Base-by-base conservation (phyloP, 1,140 invertebrate genomes). In the Sitobion miscanthi region DNA sequence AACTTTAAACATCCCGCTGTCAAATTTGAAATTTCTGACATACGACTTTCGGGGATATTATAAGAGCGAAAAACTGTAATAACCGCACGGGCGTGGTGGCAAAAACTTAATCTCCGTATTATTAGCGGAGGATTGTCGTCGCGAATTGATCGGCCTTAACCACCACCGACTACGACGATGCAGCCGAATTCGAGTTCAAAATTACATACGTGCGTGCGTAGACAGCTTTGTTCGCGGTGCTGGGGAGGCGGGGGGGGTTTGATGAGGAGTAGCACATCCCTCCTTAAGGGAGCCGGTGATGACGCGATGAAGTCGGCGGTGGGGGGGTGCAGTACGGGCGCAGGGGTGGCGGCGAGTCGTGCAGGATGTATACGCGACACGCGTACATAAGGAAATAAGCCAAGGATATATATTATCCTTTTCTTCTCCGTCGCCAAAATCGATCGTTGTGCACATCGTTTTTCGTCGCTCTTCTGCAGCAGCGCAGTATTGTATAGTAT, bases 301-400 rank as follows among this genome's bases (percentile, higher is more conserved):
- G 62, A 77, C 30, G 62, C 5, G 62, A 30, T n/a, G 62, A 69
- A 69, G 62, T 69, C 21, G 30, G 30, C 62, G 62, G 30, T 30
- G 11, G 62, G 9, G 4, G 1, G 23, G 57, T 11, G 17, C 23
- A 42, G 38, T 4, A 5, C 23, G 45, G 42, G 42, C 3, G 38
- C 14, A 2, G 11, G 45, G 25, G 25, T 14, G 85, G 9, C 52
- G 45, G 25, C 85, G 45, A 47, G 45, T 45, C 62, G 30, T 54
- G 52, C 52, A n/a, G 62, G 62, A 77, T 20, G 62, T n/a, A 17
- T 77, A n/a, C 62, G 62, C 62, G 30, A 45, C 42, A 86, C 42
- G 83, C 42, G 83, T 86, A 83, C 82, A n/a, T 49, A 86, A 86
- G 85, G 85, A 86, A 86, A 86, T 47, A 86, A 86, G 85, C 85